These are phyloP conservation scores for Dinocampus coccinellae DNA, from an alignment of 2,888 invertebrate species.

Conservation along the genomic window DNA sequence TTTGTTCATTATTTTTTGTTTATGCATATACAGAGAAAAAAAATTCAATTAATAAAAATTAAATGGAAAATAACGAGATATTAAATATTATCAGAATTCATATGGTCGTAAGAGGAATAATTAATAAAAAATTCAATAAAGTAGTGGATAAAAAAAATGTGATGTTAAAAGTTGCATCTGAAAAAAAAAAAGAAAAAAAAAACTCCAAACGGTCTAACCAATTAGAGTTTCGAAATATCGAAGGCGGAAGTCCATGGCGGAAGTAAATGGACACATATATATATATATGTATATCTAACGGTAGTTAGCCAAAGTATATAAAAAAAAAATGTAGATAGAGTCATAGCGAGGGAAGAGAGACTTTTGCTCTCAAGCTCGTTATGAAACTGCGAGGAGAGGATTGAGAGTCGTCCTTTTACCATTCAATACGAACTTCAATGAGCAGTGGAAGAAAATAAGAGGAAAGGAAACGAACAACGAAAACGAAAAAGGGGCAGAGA, in stretches of 20 bases:
- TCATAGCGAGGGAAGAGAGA: slow-evolving; percentile 5
- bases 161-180: slow-evolving; percentile 5
- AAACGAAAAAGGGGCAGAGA: neutral
- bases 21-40: neutral
- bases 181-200: neutral
- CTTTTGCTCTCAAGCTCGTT: slow-evolving; percentile 25
- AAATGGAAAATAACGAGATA: neutral
- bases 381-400: slow-evolving; percentile 24
- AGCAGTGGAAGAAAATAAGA: neutral
- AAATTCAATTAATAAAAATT: neutral
- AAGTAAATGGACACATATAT: neutral
- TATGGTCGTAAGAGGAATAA: neutral
- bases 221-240: slow-evolving; percentile 11
- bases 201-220: neutral
- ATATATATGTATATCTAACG: neutral
- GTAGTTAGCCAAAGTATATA: neutral
- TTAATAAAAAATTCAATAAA: neutral
- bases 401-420: slow-evolving; percentile 16
- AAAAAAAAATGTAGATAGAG: slow-evolving; percentile 1
- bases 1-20: slow-evolving; percentile 4
- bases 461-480: neutral
- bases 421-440: neutral
- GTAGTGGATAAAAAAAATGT: neutral
- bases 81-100: neutral
- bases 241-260: neutral